These are phyloP conservation scores for Glaucopsyche alexis DNA, from an alignment of 2,888 invertebrate genomes.

Conservation along the genomic window DNA sequence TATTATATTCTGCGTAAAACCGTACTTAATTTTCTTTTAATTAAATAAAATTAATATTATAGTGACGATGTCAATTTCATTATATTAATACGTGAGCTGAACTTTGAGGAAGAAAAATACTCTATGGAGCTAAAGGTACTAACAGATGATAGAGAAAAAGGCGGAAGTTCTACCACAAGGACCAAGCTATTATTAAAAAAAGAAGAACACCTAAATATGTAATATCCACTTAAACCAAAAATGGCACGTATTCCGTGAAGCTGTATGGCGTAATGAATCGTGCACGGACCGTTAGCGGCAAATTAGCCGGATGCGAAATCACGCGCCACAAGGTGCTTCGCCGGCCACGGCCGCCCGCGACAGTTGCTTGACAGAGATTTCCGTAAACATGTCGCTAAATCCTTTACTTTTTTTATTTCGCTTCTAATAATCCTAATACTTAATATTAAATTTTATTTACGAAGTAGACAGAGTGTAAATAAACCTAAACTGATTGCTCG, in stretches of 20 bases:
- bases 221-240: conserved; percentile 3
- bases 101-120: too few species aligned
- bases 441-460: not conserved
- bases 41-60: too few species aligned
- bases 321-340: conserved; percentile 51
- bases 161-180: too few species aligned
- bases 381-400: conserved; percentile 30
- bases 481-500: too few species aligned
- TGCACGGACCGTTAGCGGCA: conserved; percentile 51
- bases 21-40: too few species aligned
- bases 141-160: too few species aligned
- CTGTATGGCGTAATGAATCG: conserved; percentile 32
- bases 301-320: conserved; percentile 60
- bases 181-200: too few species aligned
- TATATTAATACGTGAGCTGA: too few species aligned
- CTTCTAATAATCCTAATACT: not conserved
- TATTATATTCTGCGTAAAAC: too few species aligned
- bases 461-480: not conserved
- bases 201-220: not conserved
- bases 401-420: conserved; percentile 11
- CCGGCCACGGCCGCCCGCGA: conserved; percentile 43
- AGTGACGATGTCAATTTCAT: too few species aligned
- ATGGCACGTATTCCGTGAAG: not conserved
- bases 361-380: conserved; percentile 39
- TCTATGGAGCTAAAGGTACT: too few species aligned